Percentiles rank a stretch among this genome's conserved stretches.
These are phyloP conservation scores for Cassiopea xamachana DNA, from an alignment of 30 jellyfish, hydroid and myxozoan genomes.

Conservation along the genomic window DNA sequence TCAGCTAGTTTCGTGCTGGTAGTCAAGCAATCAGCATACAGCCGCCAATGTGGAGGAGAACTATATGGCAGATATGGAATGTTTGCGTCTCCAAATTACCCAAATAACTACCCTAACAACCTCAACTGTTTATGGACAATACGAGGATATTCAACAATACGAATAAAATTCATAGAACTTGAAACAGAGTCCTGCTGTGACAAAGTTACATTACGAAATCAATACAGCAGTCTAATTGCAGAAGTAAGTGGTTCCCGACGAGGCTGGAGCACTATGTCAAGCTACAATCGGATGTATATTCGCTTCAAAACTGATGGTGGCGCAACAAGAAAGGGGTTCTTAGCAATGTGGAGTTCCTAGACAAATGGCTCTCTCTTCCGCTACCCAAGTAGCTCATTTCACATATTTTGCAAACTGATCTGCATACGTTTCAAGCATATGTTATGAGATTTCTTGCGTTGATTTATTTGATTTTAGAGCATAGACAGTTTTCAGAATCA, in stretches of 20 bases:
- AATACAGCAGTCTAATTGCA: background rate
- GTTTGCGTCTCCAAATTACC: constrained; percentile 49
- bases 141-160: background rate
- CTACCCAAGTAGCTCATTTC: too few relatives aligned
- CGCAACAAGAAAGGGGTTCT: constrained; percentile 6
- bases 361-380: background rate
- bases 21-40: constrained; percentile 4
- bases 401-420: too few relatives aligned
- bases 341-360: constrained; percentile 18
- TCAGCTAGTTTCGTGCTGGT: constrained; percentile 16
- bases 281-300: background rate
- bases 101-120: background rate
- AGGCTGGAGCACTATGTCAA: background rate
- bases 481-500: too few relatives aligned
- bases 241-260: constrained; percentile 1
- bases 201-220: background rate
- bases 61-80: constrained; percentile 22
- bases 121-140: constrained; percentile 28
- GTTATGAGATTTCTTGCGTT: too few relatives aligned
- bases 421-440: too few relatives aligned
- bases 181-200: constrained; percentile 18
- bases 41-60: constrained; percentile 34
- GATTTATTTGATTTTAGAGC: too few relatives aligned
- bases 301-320: background rate
- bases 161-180: background rate